phyloP scores from a whole-genome alignment of 2,888 invertebrate genomes.

The Selenia dentaria region DNA sequence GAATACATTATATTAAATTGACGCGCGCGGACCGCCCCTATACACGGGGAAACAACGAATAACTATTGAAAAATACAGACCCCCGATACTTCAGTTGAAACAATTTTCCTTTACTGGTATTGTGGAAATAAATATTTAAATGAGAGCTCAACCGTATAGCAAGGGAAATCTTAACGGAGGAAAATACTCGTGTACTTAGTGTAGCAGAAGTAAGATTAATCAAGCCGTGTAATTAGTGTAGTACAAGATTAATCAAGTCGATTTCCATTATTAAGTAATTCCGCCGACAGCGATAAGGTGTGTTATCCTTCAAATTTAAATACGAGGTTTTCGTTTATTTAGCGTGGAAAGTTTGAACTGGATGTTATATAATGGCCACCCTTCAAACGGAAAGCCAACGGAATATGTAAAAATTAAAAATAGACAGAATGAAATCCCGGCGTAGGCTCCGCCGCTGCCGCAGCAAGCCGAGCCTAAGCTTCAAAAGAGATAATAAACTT shows the following conservation, averaged over 20 bases:
- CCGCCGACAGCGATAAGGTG: constrained; percentile 6
- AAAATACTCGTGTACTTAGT: constrained; percentile 16
- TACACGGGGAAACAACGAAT: constrained; percentile 39
- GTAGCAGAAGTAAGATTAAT: constrained; percentile 16
- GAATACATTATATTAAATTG: constrained; percentile 73
- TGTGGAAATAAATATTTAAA: constrained; percentile 29
- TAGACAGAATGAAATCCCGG: constrained; percentile 45
- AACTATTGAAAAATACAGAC: constrained; percentile 58
- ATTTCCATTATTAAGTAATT: constrained; percentile 22
- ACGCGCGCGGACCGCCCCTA: constrained; percentile 42
- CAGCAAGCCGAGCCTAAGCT: constrained; percentile 61
- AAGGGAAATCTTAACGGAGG: constrained; percentile 21
- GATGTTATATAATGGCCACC: constrained; percentile 26
- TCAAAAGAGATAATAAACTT: constrained; percentile 67
- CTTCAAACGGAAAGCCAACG: constrained; percentile 18
- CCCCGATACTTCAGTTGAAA: constrained; percentile 24
- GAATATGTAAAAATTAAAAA: constrained; percentile 43
- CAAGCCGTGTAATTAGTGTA: no score
- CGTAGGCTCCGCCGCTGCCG: constrained; percentile 36
- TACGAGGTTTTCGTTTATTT: constrained; percentile 9
- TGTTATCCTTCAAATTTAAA: constrained; percentile 11
- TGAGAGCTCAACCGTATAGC: constrained; percentile 24
- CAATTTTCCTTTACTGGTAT: constrained; percentile 31
- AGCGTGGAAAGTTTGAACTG: constrained; percentile 6
- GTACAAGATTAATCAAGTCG: constrained; percentile 19